These are phyloP conservation scores for Andrena marginata DNA, from an alignment of 2,888 invertebrate species.

Conservation along the genomic window DNA sequence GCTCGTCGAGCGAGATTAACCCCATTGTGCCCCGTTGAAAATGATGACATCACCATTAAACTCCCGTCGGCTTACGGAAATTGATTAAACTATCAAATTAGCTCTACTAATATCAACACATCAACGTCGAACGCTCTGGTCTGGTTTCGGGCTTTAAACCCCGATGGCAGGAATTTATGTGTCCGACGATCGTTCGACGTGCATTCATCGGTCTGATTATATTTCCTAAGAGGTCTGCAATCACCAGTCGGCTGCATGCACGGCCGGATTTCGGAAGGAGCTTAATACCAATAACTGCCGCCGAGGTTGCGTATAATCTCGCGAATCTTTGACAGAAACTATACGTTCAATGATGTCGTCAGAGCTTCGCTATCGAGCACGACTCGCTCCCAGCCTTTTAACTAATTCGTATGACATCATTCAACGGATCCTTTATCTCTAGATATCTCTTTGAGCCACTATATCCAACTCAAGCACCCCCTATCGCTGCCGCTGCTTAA, in stretches of 20 bases:
- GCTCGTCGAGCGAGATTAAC: slow-evolving; percentile 85
- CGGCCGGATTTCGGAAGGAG: slow-evolving; percentile 41
- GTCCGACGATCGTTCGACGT: slow-evolving; percentile 73
- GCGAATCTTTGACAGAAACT: background rate
- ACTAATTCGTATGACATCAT: too few species aligned
- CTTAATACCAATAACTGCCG: slow-evolving; percentile 36
- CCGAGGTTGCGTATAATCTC: slow-evolving; percentile 6
- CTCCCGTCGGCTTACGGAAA: slow-evolving; percentile 84
- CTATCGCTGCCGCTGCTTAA: background rate
- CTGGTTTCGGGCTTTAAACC: slow-evolving; percentile 65
- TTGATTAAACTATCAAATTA: slow-evolving; percentile 85
- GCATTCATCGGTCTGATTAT: slow-evolving; percentile 71
- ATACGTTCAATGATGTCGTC: background rate
- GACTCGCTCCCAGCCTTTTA: too few species aligned
- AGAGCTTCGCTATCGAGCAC: background rate
- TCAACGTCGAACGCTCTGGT: slow-evolving; percentile 69
- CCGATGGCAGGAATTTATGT: slow-evolving; percentile 72
- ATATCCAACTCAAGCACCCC: too few species aligned
- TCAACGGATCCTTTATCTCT: too few species aligned
- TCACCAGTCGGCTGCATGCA: slow-evolving; percentile 57
- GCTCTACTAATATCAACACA: slow-evolving; percentile 84
- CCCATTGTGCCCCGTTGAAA: slow-evolving; percentile 84
- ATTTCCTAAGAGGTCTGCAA: slow-evolving; percentile 70
- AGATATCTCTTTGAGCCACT: too few species aligned
- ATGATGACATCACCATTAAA: slow-evolving; percentile 85